Conservation (phyloP, 2,797 vertebrate genomes). For the Hylomyscus alleni region DNA sequence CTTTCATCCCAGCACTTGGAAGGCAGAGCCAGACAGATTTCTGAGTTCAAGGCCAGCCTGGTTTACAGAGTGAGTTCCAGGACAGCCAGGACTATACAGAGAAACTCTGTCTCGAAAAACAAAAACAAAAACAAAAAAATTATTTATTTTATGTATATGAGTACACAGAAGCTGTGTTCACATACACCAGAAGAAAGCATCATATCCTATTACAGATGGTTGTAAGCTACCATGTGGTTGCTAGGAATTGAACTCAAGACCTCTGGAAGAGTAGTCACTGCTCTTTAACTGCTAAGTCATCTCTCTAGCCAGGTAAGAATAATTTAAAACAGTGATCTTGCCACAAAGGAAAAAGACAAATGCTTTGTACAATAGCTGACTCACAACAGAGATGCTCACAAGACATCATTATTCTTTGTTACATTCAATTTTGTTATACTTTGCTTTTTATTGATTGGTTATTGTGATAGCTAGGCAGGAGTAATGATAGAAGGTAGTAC, state of each 20-base stretch:
- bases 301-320: neutral
- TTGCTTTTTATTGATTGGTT: neutral
- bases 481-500: neutral
- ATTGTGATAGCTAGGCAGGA: neutral
- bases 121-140: too few species aligned
- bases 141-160: neutral
- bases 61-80: too few species aligned
- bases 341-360: neutral
- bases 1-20: too few species aligned
- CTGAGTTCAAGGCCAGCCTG: too few species aligned
- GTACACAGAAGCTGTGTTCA: neutral
- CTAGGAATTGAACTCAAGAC: neutral
- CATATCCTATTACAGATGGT: neutral
- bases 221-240: neutral
- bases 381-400: neutral
- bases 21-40: too few species aligned
- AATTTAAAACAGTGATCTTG: constrained; percentile 36
- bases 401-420: neutral
- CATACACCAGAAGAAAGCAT: neutral
- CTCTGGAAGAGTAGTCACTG: neutral
- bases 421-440: neutral
- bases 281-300: neutral
- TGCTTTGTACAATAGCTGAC: neutral
- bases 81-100: too few species aligned
- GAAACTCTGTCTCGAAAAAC: too few species aligned